Percentiles rank a stretch among this genome's conserved stretches.
Evolutionary conservation across 2,113 vertebrate genomes (phyloP).

Genomic region (Podarcis cretensis): DNA sequence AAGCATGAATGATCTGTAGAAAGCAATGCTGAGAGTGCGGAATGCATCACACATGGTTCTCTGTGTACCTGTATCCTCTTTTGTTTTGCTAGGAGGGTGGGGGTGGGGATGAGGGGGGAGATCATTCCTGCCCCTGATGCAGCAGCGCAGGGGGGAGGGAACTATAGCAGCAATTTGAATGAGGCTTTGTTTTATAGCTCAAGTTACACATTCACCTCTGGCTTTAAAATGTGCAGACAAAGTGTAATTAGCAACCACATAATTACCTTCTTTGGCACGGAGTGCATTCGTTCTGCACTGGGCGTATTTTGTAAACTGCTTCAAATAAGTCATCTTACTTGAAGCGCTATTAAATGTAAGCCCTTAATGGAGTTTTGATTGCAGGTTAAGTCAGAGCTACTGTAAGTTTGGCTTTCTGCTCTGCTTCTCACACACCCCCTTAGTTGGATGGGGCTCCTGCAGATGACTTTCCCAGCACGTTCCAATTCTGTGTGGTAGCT

Average conservation of each 20-base stretch:
- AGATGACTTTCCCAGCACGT: constrained; percentile 52
- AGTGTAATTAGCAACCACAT: constrained; percentile 32
- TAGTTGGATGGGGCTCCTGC: neutral
- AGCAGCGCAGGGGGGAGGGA: neutral
- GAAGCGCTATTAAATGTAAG: constrained; percentile 15
- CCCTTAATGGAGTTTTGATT: accelerated
- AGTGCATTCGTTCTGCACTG: accelerated
- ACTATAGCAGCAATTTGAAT: neutral
- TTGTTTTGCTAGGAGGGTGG: neutral
- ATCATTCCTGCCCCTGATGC: neutral
- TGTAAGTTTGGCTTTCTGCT: constrained; percentile 11
- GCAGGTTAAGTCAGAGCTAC: neutral
- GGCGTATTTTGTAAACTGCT: constrained; percentile 36
- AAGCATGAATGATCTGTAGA: neutral
- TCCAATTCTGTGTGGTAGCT: constrained; percentile 58
- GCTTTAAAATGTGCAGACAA: constrained; percentile 33
- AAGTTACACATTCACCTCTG: neutral
- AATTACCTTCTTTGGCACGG: constrained; percentile 28
- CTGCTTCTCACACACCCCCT: accelerated
- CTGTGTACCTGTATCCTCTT: neutral
- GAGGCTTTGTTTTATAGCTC: neutral
- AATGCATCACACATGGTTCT: neutral
- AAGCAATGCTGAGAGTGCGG: neutral
- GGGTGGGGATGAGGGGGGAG: too few relatives aligned
- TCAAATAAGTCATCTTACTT: constrained; percentile 15